Conservation (phyloP, 2,888 invertebrate species). For the Monochamus alternatus region DNA sequence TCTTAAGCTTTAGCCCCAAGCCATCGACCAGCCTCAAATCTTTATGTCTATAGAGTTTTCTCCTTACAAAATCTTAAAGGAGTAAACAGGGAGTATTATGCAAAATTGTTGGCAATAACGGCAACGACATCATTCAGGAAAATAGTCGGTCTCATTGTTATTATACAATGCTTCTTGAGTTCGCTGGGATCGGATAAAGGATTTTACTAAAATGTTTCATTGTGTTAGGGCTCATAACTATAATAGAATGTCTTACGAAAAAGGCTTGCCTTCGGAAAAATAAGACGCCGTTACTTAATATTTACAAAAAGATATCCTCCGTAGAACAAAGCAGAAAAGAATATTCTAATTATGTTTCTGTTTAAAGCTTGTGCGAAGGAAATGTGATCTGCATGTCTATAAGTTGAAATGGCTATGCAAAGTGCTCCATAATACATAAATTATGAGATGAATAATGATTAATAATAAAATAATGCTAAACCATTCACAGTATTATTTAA, state of each 20-base stretch:
- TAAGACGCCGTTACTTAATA: neutral
- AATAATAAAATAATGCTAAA: no score
- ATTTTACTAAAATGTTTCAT: conserved; percentile 34
- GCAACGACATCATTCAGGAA: conserved; percentile 53
- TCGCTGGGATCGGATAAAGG: conserved; percentile 36
- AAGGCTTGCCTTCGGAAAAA: conserved; percentile 16
- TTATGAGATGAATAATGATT: no score
- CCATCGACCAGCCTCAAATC: conserved; percentile 43
- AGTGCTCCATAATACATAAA: no score
- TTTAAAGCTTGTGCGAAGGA: no score
- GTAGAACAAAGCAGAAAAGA: no score
- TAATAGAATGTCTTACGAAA: conserved; percentile 29
- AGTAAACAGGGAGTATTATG: conserved; percentile 57
- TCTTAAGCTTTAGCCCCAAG: conserved; percentile 30
- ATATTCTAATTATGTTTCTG: no score
- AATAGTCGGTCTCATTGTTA: conserved; percentile 47
- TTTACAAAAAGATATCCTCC: neutral
- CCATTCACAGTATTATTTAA: no score
- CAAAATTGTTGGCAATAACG: conserved; percentile 57
- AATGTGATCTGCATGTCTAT: no score
- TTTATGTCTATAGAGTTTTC: conserved; percentile 53
- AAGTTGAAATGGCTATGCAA: no score
- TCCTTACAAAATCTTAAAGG: conserved; percentile 53
- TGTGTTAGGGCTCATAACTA: conserved; percentile 28
- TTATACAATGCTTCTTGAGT: conserved; percentile 50